phyloP scores from a whole-genome alignment of 2,797 vertebrate genomes.

The Paguma larvata region DNA sequence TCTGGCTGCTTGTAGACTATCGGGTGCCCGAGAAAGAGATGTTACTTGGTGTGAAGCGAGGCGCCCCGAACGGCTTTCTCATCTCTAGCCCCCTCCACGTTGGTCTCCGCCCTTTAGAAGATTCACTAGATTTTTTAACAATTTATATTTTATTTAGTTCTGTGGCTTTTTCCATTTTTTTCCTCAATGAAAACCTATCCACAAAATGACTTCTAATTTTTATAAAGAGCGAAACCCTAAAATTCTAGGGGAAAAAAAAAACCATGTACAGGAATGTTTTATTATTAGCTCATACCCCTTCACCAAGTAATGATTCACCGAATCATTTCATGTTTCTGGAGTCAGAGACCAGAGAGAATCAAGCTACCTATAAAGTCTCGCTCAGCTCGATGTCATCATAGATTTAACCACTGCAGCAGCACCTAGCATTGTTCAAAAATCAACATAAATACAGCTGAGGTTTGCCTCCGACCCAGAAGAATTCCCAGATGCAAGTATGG shows the following conservation, averaged over 20 bases:
- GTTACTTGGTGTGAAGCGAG: background rate
- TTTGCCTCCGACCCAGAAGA: background rate
- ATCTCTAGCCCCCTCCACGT: too few species aligned
- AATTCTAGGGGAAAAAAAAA: background rate
- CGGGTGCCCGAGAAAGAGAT: background rate
- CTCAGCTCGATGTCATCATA: background rate
- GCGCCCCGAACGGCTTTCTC: too few species aligned
- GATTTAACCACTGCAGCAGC: background rate
- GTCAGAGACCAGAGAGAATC: background rate
- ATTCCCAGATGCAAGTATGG: background rate
- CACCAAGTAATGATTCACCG: background rate
- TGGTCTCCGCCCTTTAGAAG: too few species aligned
- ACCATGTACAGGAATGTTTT: background rate
- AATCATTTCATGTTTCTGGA: background rate
- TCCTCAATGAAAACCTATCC: background rate
- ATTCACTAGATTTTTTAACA: background rate
- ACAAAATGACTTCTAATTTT: background rate
- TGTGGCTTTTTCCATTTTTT: background rate
- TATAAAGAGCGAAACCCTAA: constrained; percentile 32
- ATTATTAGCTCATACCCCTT: background rate
- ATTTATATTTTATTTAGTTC: background rate
- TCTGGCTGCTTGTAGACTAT: background rate
- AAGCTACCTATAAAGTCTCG: background rate
- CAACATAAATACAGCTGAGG: background rate
- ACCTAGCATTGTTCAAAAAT: background rate